Evolutionary conservation across 2,113 vertebrate species (phyloP).

Genomic region (Cavia aperea): DNA sequence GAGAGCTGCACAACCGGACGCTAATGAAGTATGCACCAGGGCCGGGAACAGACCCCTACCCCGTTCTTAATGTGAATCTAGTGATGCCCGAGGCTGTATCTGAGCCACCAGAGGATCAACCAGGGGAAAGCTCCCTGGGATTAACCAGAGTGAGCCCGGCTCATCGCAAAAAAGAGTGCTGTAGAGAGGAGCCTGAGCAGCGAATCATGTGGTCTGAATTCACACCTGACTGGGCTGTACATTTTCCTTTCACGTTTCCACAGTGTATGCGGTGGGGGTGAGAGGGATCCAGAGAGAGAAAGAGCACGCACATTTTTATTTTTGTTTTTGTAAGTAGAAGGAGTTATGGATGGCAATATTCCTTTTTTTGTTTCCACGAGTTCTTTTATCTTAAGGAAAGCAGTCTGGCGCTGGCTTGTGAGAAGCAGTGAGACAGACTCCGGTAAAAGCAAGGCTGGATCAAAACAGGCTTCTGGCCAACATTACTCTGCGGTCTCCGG

Average conservation of each 20-base stretch:
- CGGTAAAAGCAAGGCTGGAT: not conserved
- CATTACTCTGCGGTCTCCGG: not conserved
- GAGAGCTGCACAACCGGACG: not conserved
- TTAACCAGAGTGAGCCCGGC: conserved; percentile 29
- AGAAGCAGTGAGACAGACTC: not conserved
- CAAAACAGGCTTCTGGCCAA: not conserved
- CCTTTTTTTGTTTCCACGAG: not conserved
- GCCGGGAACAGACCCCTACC: conserved; percentile 28
- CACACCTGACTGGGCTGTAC: conserved; percentile 12
- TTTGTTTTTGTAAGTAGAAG: conserved; percentile 19
- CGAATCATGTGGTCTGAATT: not conserved
- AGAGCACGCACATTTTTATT: not conserved
- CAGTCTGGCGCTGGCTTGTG: not conserved
- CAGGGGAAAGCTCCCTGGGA: not conserved
- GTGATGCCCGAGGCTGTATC: conserved; percentile 24
- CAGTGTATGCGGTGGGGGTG: not conserved
- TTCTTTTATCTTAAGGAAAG: conserved; percentile 35
- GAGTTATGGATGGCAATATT: not conserved
- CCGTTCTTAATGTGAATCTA: conserved; percentile 50
- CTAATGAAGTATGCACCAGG: not conserved
- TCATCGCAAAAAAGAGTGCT: not conserved
- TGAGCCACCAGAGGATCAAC: conserved; percentile 42
- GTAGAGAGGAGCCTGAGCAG: conserved; percentile 20
- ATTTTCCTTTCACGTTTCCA: conserved; percentile 24
- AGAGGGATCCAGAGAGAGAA: not conserved